Base-by-base conservation (phyloP, 2,113 vertebrate genomes). In the Percina caprodes region DNA sequence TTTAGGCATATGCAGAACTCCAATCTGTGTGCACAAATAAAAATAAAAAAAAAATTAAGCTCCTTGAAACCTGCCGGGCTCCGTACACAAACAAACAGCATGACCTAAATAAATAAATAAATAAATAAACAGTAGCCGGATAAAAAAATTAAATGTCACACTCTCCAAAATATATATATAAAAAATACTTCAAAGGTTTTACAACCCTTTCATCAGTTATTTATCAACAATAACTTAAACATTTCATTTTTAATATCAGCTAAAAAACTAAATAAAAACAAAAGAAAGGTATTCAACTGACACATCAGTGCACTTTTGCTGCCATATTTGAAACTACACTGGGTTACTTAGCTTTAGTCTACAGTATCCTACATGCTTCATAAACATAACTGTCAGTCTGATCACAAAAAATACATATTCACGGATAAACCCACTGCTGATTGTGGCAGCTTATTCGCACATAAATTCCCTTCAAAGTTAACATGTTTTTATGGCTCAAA, bases 401-500 rank as follows among this genome's bases (percentile, higher is more conserved):
- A 69, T 72, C 49, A 67, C 49, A 82, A 75, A 74, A 74, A 80
- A 69, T 49, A 80, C 74, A 49, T n/a, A 23, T 73, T 85, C 67
- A 61, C 1, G 15, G 66, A 23, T 61, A 45, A 56, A 82, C 35
- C 48, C 51, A 42, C 48, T 8, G 60, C 66, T 46, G 62, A 55
- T 48, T 14, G 51, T 52, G 52, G 52, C 4, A 68, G 14, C 19
- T 63, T 63, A 18, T 66, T 77, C 9, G 15, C 65, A 59, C 72
- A 42, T 30, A 1, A 46, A 58, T 71, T 49, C 39, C 71, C 58
- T 61, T 71, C 11, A 63, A 30, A 49, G 10, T 26, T 23, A 6
- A 69, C 0, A 6, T 35, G 33, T 30, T 77, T 74, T 59, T 81
- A 74, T 79, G 74, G 84, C 76, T 84, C 59, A 67, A 88, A 83